Base-by-base conservation (phyloP, 2,888 invertebrate genomes). In the Parapristionchus giblindavisi region DNA sequence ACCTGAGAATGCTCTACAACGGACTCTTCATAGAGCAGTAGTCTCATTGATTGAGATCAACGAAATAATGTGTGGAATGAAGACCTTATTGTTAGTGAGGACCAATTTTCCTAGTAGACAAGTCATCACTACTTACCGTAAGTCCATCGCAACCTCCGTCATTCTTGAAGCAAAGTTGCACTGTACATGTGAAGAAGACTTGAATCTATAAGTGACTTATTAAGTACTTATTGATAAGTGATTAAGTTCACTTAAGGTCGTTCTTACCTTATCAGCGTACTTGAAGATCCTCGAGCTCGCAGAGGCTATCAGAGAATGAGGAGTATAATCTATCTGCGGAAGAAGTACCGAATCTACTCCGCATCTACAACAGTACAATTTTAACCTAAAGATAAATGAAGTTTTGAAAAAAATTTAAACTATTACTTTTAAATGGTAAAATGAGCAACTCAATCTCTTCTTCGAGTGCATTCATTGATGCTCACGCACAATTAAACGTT, bases 101-200 rank as follows among this genome's bases (percentile, higher is more conserved):
- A n/a, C n/a, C n/a, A n/a, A n/a, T n/a, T n/a, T n/a, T n/a, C n/a
- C n/a, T n/a, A n/a, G n/a, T n/a, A n/a, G n/a, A n/a, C n/a, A n/a
- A n/a, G n/a, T n/a, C n/a, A n/a, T n/a, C n/a, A n/a, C n/a, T n/a
- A n/a, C 52, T 34, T 11, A 85, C 85, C 72, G 87, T 86, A 38
- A 87, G 81, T 54, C 87, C 88, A 14, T 86, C 82, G 75, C 88
- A 88, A 6, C 88, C 88, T 17, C 87, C 88, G 72, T 88, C 88
- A 54, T 86, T 81, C 76, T 85, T 85, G 78, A 86, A 87, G 77
- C 88, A 88, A 11, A 88, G 77, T 76, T 88, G 87, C n/a, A 88
- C 85, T 14, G 88, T 87, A 78, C 88, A 88, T 3, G 85, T 84
- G 80, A 88, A 88, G 78, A 83, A 87, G 60, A 88, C 80, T 77